These are phyloP conservation scores for Cichlasoma orientale DNA, from an alignment of 2,797 vertebrate species.

Conservation along the genomic window DNA sequence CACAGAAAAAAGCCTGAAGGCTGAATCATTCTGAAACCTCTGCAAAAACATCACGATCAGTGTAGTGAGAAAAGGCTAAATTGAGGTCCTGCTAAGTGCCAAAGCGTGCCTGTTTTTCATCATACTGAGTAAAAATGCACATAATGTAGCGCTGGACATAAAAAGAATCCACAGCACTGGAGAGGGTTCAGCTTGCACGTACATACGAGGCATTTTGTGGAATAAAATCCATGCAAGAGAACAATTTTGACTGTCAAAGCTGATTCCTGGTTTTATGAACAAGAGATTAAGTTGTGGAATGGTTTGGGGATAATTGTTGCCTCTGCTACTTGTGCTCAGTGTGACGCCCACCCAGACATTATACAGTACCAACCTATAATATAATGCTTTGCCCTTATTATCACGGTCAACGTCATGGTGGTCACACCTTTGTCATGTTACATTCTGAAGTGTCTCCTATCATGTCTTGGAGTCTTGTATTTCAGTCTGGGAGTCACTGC, in stretches of 20 bases:
- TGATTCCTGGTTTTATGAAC: constrained; percentile 57
- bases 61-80: constrained; percentile 20
- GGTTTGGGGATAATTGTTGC: constrained; percentile 61
- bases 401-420: constrained; percentile 35
- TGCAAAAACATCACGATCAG: constrained; percentile 21
- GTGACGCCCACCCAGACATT: constrained; percentile 61
- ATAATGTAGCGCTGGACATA: neutral
- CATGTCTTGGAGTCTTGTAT: constrained; percentile 12
- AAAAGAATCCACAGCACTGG: neutral
- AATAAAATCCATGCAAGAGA: constrained; percentile 60
- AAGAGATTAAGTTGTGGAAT: constrained; percentile 58
- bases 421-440: constrained; percentile 43
- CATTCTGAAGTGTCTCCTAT: constrained; percentile 18
- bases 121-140: constrained; percentile 41
- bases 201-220: constrained; percentile 43
- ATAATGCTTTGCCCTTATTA: constrained; percentile 51
- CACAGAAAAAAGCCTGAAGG: neutral
- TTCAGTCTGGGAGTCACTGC: neutral
- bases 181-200: constrained; percentile 4
- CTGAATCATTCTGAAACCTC: constrained; percentile 4
- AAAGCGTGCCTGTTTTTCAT: constrained; percentile 56
- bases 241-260: constrained; percentile 58
- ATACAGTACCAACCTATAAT: constrained; percentile 57
- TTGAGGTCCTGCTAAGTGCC: constrained; percentile 15
- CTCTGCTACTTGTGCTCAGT: constrained; percentile 35